Percentiles rank a stretch among this genome's conserved stretches.
These are phyloP conservation scores for Alethe castanea DNA, from an alignment of 2,113 vertebrate genomes.

Conservation along the genomic window DNA sequence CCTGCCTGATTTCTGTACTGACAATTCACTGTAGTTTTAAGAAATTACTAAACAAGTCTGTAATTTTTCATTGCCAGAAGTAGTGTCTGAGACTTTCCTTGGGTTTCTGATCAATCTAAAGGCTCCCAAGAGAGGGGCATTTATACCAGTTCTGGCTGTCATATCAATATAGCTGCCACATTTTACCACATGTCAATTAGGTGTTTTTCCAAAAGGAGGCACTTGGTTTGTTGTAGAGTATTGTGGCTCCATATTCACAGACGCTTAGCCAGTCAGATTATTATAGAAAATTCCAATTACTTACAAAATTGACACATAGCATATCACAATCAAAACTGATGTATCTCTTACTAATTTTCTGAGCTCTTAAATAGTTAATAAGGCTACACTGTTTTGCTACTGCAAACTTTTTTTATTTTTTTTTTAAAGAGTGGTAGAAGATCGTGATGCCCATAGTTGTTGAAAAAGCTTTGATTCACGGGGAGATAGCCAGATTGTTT, in stretches of 20 bases:
- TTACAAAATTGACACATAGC: not conserved
- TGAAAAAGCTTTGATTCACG: not conserved
- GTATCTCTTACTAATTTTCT: not conserved
- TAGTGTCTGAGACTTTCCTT: not conserved
- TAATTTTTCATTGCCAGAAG: conserved; percentile 16
- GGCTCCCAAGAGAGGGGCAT: not conserved
- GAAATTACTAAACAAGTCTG: not conserved
- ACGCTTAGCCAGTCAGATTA: not conserved
- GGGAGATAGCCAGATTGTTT: not conserved
- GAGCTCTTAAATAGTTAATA: not conserved
- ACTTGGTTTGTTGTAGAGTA: not conserved
- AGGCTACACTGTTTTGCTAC: not conserved
- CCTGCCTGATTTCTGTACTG: not conserved
- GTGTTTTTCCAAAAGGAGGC: not conserved
- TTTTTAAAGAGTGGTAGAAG: not conserved
- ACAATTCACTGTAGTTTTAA: not conserved
- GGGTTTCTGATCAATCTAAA: not conserved
- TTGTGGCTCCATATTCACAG: not conserved
- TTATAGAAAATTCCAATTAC: not conserved
- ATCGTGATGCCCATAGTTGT: not conserved
- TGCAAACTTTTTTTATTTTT: not conserved
- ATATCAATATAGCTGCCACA: not conserved
- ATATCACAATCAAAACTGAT: not conserved
- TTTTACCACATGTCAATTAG: not conserved
- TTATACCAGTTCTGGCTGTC: not conserved